A percentile compares a stretch with the other conserved stretches of the same genome.
phyloP scores from a whole-genome alignment of 2,888 invertebrate species.

The Ypsolopha scabrella region DNA sequence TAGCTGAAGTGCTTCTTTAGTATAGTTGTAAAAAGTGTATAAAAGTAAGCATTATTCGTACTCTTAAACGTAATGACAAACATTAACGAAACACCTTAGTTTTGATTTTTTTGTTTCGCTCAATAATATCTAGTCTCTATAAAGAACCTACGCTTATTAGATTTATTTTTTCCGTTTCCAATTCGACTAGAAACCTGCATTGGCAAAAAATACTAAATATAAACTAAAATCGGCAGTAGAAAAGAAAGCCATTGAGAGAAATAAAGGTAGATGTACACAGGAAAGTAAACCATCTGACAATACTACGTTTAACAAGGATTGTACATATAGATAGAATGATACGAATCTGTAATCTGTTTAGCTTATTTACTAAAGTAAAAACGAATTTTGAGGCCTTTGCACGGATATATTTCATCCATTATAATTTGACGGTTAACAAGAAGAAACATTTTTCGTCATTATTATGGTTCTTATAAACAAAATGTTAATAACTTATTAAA shows the following conservation, averaged over 20 bases:
- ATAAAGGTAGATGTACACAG: constrained; percentile 40
- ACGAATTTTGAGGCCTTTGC: too few relatives aligned
- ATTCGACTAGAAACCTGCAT: not conserved
- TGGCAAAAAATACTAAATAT: not conserved
- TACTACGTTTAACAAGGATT: constrained; percentile 51
- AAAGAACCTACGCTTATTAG: too few relatives aligned
- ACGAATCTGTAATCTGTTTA: constrained; percentile 55
- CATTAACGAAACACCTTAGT: constrained; percentile 12
- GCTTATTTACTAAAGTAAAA: constrained; percentile 27
- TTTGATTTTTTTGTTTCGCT: constrained; percentile 9
- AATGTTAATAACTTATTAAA: too few relatives aligned
- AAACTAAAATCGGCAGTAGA: constrained; percentile 2
- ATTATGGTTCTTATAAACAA: too few relatives aligned
- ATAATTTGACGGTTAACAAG: too few relatives aligned
- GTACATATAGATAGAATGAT: constrained; percentile 39
- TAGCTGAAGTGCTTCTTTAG: constrained; percentile 51
- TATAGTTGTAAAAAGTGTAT: constrained; percentile 58
- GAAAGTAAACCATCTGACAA: constrained; percentile 64
- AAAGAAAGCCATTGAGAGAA: constrained; percentile 20
- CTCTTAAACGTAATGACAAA: constrained; percentile 10
- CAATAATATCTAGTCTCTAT: not conserved
- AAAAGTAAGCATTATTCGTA: constrained; percentile 29
- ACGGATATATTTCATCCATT: too few relatives aligned
- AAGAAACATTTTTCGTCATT: too few relatives aligned
- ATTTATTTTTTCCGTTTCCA: too few relatives aligned